phyloP scores from a whole-genome alignment of 1,140 invertebrate species.

The Chelonus insularis region DNA sequence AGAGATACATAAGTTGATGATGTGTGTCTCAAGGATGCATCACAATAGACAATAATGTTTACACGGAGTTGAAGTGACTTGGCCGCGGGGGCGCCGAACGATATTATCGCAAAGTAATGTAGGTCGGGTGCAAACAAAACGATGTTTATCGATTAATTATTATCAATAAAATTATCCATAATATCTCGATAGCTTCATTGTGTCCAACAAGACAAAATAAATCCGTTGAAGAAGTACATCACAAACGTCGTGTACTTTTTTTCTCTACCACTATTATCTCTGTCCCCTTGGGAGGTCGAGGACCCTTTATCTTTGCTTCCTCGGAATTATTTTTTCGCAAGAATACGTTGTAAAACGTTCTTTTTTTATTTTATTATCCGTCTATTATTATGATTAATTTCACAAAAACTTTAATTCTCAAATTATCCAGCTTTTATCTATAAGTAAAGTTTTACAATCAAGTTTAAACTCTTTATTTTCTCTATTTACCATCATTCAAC shows the following conservation, averaged over 20 bases:
- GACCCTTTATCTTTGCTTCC: conserved; percentile 37
- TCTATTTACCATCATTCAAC: background rate
- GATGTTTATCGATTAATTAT: conserved; percentile 49
- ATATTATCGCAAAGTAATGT: conserved; percentile 50
- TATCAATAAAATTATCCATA: conserved; percentile 46
- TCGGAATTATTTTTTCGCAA: background rate
- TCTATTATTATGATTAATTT: too few relatives aligned
- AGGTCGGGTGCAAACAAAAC: conserved; percentile 47
- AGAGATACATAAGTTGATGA: background rate
- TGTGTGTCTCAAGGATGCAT: conserved; percentile 12
- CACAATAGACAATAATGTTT: conserved; percentile 19
- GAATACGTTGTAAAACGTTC: conserved; percentile 5
- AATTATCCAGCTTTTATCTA: conserved; percentile 5
- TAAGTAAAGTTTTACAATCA: background rate
- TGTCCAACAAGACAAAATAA: background rate
- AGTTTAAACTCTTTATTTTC: background rate
- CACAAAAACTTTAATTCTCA: background rate
- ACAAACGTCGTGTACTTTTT: background rate
- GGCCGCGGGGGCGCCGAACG: conserved; percentile 26
- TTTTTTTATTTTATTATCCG: background rate
- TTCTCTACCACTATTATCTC: background rate
- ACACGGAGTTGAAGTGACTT: background rate
- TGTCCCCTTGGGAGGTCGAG: conserved; percentile 34
- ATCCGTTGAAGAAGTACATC: conserved; percentile 13
- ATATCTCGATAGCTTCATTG: conserved; percentile 35